phyloP scores from a whole-genome alignment of 2,888 invertebrate species.

The Dioctria rufipes region DNA sequence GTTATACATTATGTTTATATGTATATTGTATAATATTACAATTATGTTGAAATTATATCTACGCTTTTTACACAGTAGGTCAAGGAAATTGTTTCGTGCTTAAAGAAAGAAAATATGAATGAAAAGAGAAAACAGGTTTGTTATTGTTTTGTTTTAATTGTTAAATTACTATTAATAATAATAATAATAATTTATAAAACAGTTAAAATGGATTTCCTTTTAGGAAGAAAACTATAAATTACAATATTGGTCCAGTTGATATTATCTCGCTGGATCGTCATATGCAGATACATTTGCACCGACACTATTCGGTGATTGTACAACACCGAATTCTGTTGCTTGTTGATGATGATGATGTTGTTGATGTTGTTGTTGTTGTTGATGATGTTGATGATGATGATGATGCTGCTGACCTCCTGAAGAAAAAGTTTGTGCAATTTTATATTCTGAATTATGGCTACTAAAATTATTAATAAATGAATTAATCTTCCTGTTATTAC shows the following conservation, averaged over 20 bases:
- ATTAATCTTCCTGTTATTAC: not conserved
- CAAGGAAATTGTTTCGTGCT: slow-evolving; percentile 6
- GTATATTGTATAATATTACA: no score
- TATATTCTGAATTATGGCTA: not conserved
- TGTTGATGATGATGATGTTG: slow-evolving; percentile 21
- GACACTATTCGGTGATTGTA: slow-evolving; percentile 58
- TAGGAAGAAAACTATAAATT: slow-evolving; percentile 48
- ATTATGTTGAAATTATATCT: not conserved
- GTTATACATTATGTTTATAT: not conserved
- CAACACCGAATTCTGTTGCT: slow-evolving; percentile 53
- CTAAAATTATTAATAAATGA: not conserved
- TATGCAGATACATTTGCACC: slow-evolving; percentile 56
- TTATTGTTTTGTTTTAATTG: slow-evolving; percentile 1
- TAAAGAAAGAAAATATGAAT: not conserved
- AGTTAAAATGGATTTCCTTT: slow-evolving; percentile 31
- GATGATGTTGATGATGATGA: not conserved
- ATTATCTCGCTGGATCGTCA: slow-evolving; percentile 62
- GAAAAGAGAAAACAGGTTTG: not conserved
- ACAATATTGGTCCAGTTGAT: slow-evolving; percentile 60
- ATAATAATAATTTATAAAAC: slow-evolving; percentile 30
- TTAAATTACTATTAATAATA: slow-evolving; percentile 29
- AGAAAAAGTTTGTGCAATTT: not conserved
- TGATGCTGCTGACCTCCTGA: not conserved
- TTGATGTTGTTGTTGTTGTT: not conserved
- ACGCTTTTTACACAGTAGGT: slow-evolving; percentile 6